These are phyloP conservation scores for Syrmaticus mikado DNA, from an alignment of 2,113 vertebrate genomes.

Conservation along the genomic window DNA sequence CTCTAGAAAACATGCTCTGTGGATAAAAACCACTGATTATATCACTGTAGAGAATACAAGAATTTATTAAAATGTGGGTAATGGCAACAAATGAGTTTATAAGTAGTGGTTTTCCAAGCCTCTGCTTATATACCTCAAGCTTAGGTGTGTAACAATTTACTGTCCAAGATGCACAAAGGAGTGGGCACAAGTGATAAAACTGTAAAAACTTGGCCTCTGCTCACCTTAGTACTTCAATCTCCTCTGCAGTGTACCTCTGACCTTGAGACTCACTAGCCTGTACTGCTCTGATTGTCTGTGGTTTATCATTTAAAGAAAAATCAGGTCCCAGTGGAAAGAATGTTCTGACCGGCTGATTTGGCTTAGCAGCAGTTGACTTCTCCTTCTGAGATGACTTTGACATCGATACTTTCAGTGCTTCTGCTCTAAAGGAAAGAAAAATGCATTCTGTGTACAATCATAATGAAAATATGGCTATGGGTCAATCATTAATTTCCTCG, in stretches of 20 bases:
- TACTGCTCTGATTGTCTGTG: conserved; percentile 84
- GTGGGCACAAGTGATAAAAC: neutral
- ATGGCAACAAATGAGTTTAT: neutral
- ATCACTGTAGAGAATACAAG: fast-evolving
- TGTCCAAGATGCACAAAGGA: neutral
- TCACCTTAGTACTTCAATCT: conserved; percentile 97
- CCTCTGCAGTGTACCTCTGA: conserved; percentile 92
- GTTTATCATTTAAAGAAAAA: conserved; percentile 88
- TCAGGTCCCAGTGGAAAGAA: conserved; percentile 92
- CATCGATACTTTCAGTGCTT: conserved; percentile 90
- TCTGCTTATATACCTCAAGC: neutral
- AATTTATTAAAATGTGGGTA: neutral
- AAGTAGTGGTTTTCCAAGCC: neutral
- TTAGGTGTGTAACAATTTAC: neutral
- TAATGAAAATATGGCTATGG: neutral
- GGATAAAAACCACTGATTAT: neutral
- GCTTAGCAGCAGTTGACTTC: conserved; percentile 75
- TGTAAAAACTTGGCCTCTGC: neutral
- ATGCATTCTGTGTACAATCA: neutral
- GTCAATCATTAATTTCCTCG: neutral
- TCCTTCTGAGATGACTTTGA: conserved; percentile 84
- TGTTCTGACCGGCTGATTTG: conserved; percentile 79
- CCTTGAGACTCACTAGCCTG: conserved; percentile 90
- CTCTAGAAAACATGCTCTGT: neutral
- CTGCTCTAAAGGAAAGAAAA: conserved; percentile 84